phyloP scores from a whole-genome alignment of 2,113 vertebrate species.

The Lontra canadensis region DNA sequence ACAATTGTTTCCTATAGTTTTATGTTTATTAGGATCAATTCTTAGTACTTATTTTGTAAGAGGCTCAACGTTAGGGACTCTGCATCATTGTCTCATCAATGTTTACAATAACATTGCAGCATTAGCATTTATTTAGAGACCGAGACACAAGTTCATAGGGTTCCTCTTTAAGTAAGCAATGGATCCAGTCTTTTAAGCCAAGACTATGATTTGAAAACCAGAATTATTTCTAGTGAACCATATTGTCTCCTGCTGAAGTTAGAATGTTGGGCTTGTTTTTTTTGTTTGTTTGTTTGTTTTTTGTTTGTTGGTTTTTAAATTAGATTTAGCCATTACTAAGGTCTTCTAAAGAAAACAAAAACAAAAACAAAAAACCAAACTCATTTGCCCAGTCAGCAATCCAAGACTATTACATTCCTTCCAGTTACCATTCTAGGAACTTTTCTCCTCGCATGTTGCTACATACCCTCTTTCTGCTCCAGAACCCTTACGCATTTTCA shows the following conservation, averaged over 20 bases:
- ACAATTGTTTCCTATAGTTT: neutral
- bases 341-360: neutral
- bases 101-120: neutral
- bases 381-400: neutral
- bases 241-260: neutral
- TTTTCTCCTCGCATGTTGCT: accelerated
- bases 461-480: neutral
- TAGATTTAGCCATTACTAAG: neutral
- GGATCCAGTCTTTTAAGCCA: neutral
- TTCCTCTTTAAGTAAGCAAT: neutral
- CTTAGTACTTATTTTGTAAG: neutral
- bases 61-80: neutral
- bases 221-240: neutral
- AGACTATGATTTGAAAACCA: neutral
- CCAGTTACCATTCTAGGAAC: neutral
- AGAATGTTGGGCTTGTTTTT: neutral
- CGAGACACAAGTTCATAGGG: neutral
- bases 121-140: neutral
- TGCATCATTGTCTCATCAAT: neutral
- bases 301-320: neutral
- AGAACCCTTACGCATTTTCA: neutral
- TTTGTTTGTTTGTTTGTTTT: neutral
- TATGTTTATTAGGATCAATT: neutral
- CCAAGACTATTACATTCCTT: neutral
- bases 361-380: neutral